A percentile compares a stretch with the other conserved stretches of the same genome.
Conservation (phyloP, 2,113 vertebrate species). For the Mystacornis crossleyi region DNA sequence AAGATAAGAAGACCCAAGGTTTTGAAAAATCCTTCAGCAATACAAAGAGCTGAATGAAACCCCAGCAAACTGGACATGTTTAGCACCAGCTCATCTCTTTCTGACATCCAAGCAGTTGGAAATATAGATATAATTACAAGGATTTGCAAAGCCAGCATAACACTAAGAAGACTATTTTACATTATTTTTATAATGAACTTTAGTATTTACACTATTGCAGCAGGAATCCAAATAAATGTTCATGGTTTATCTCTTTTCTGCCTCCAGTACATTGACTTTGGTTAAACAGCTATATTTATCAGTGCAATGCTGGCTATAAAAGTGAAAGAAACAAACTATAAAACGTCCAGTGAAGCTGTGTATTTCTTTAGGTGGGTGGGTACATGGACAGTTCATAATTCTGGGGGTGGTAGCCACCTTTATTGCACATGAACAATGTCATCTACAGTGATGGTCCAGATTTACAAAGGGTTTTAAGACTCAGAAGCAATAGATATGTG, state of each 20-base stretch:
- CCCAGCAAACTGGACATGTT: background rate
- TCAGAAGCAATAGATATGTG: background rate
- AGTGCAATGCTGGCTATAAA: constrained; percentile 47
- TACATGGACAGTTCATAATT: background rate
- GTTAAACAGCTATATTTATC: constrained; percentile 64
- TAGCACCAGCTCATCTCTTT: constrained; percentile 40
- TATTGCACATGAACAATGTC: background rate
- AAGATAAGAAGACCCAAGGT: background rate
- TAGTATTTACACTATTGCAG: background rate
- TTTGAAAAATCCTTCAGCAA: background rate
- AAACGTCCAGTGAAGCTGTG: background rate
- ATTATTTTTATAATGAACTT: constrained; percentile 49
- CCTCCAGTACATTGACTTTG: constrained; percentile 39
- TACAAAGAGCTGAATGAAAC: background rate
- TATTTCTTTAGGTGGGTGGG: background rate
- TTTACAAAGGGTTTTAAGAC: background rate
- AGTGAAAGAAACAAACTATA: constrained; percentile 25
- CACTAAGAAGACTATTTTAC: background rate
- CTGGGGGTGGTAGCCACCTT: background rate
- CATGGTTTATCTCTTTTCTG: constrained; percentile 50
- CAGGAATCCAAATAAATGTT: constrained; percentile 62
- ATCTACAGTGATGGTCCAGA: background rate
- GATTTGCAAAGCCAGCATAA: constrained; percentile 48
- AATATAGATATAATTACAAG: constrained; percentile 65
- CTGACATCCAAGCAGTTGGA: constrained; percentile 47